These are phyloP conservation scores for Coregonus suidteri DNA, from an alignment of 2,797 vertebrate genomes.

Conservation along the genomic window DNA sequence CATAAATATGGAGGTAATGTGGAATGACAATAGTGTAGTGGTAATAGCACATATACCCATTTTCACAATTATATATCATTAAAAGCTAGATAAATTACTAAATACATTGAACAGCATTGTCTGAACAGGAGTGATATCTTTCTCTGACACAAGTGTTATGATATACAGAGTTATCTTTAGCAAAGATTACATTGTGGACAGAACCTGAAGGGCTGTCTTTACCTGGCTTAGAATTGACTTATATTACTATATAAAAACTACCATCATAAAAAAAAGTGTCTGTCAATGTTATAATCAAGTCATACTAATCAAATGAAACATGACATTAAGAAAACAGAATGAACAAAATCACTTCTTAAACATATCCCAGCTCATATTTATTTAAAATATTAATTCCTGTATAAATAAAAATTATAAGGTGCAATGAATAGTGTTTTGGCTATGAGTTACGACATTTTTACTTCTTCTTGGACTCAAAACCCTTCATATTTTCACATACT, in stretches of 20 bases:
- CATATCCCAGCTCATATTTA: not conserved
- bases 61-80: constrained; percentile 23
- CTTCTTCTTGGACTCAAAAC: not conserved
- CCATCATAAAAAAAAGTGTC: constrained; percentile 24
- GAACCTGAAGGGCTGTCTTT: constrained; percentile 20
- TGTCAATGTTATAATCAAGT: constrained; percentile 5
- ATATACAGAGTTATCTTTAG: constrained; percentile 9
- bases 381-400: not conserved
- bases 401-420: not conserved
- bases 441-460: not conserved
- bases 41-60: constrained; percentile 14
- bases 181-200: constrained; percentile 1
- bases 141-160: constrained; percentile 5
- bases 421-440: not conserved
- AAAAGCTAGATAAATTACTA: constrained; percentile 25
- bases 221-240: constrained; percentile 54
- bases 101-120: constrained; percentile 16
- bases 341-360: constrained; percentile 13
- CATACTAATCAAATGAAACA: not conserved
- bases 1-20: constrained; percentile 8
- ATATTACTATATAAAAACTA: constrained; percentile 30
- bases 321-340: not conserved
- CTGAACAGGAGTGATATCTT: constrained; percentile 21
- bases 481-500: not conserved
- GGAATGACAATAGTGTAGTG: constrained; percentile 25